Conservation (phyloP, 92 coral and sea anemone species). For the Phymanthus crucifer region DNA sequence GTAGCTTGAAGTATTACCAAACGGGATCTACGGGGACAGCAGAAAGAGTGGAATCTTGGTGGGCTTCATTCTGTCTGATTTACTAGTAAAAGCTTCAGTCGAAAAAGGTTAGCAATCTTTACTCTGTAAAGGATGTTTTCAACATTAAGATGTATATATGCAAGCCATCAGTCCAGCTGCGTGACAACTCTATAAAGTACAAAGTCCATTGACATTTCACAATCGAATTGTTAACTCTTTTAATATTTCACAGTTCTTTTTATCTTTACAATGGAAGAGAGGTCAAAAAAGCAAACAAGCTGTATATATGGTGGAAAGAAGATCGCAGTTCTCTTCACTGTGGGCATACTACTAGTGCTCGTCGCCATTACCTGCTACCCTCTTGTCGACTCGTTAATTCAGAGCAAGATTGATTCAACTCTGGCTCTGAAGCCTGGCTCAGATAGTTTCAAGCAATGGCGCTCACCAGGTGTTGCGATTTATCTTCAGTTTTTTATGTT, state of each 20-base stretch:
- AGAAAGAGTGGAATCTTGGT: too few relatives aligned
- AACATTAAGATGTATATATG: too few relatives aligned
- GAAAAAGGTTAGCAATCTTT: too few relatives aligned
- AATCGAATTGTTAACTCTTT: neutral
- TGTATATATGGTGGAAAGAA: conserved; percentile 74
- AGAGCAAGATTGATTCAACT: conserved; percentile 61
- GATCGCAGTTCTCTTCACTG: conserved; percentile 60
- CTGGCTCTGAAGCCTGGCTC: conserved; percentile 73
- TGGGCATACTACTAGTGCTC: conserved; percentile 65
- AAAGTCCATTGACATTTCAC: too few relatives aligned
- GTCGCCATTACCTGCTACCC: conserved; percentile 63
- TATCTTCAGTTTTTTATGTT: conserved; percentile 79
- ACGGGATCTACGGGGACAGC: too few relatives aligned
- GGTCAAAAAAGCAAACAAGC: conserved; percentile 13
- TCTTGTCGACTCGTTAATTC: conserved; percentile 64
- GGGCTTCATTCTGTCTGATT: too few relatives aligned
- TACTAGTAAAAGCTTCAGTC: too few relatives aligned
- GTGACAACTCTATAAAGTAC: too few relatives aligned
- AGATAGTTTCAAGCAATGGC: conserved; percentile 68
- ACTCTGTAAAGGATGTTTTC: too few relatives aligned
- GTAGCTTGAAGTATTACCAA: too few relatives aligned
- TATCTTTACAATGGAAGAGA: neutral
- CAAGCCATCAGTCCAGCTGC: too few relatives aligned
- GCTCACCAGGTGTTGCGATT: conserved; percentile 68
- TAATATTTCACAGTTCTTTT: neutral